phyloP scores from a whole-genome alignment of 2,113 vertebrate genomes.

The Pachyramphus minor region DNA sequence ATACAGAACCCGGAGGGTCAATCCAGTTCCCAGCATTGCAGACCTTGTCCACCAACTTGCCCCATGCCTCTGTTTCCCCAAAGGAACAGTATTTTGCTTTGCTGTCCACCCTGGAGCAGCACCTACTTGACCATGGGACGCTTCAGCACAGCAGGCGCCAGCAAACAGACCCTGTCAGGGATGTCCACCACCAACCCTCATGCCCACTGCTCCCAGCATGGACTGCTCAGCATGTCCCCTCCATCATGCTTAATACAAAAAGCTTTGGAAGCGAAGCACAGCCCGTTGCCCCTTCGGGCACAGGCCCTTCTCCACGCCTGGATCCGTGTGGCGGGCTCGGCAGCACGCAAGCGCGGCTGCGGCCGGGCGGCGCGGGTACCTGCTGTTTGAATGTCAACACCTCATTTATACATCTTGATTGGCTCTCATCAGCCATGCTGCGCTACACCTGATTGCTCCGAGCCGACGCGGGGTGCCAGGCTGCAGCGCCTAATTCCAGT shows the following conservation, averaged over 20 bases:
- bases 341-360: background rate
- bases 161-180: no score
- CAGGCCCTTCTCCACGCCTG: background rate
- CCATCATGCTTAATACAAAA: accelerated
- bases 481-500: conserved; percentile 56
- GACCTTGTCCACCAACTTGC: background rate
- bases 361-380: conserved; percentile 17
- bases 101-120: background rate
- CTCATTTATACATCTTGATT: conserved; percentile 66
- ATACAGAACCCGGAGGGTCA: background rate
- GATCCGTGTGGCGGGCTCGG: background rate
- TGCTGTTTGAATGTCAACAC: conserved; percentile 58
- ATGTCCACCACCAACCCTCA: background rate
- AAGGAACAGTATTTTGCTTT: background rate
- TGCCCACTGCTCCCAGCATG: accelerated
- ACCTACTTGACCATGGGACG: accelerated
- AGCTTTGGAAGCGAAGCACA: accelerated
- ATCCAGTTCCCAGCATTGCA: accelerated
- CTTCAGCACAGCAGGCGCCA: accelerated
- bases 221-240: accelerated
- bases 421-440: conserved; percentile 63
- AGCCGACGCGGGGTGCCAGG: conserved; percentile 41
- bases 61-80: background rate
- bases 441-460: conserved; percentile 44
- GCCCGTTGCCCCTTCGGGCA: accelerated